Evolutionary conservation across 53 echinoderm and acorn worm genomes (phyloP).

Genomic region (Luidia sarsii): DNA sequence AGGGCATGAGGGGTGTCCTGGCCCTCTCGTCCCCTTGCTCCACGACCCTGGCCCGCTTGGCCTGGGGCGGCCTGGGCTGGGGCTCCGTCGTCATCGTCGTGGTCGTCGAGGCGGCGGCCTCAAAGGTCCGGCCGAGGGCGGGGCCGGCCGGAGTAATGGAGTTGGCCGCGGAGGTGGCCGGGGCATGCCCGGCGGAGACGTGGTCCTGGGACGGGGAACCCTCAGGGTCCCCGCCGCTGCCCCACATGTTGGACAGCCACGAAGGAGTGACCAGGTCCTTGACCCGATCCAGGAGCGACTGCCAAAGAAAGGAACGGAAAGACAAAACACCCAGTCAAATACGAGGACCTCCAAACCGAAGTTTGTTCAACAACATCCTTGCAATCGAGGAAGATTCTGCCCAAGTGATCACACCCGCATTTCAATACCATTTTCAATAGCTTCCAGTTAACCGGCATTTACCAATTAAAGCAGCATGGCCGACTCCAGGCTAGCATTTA

Average conservation of each 20-base stretch:
- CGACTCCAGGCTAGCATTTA: no score
- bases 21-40: background rate
- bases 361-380: no score
- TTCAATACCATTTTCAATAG: no score
- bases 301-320: conserved; percentile 12
- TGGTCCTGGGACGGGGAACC: background rate
- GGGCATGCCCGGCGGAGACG: background rate
- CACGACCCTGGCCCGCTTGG: background rate
- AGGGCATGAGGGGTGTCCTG: conserved; percentile 64
- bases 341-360: no score
- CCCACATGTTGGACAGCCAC: conserved; percentile 82
- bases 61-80: background rate
- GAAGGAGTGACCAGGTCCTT: conserved; percentile 82
- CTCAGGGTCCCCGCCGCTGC: background rate
- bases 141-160: background rate
- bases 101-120: background rate
- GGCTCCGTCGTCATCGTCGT: background rate
- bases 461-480: no score
- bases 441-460: no score
- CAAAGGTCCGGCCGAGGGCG: background rate
- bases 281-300: conserved; percentile 67
- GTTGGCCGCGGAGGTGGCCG: conserved; percentile 2
- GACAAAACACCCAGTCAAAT: no score
- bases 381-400: no score
- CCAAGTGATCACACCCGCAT: no score